Evolutionary conservation across 2,888 invertebrate genomes (phyloP), one percentile per base, ranked within the genome.

Genomic region (Epiblema foenella): DNA sequence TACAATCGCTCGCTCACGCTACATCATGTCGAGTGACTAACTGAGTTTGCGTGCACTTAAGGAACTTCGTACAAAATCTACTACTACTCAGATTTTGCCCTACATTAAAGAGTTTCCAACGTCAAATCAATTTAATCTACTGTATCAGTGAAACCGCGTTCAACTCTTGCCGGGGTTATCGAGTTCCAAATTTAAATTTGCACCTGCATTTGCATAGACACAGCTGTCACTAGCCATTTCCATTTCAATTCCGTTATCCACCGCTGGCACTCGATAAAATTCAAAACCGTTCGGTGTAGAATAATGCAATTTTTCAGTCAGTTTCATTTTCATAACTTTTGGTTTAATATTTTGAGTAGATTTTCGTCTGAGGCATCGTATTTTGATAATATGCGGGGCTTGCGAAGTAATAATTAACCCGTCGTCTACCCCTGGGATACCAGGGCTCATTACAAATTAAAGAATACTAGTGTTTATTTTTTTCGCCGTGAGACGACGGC

Each of bases 171-270:
- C 59, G 51, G 49, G 24, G 46, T 73, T 73, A 70, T 68, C 62
- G 65, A 59, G 73, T 75, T 74, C 71, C 66, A 75, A 75, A 74
- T 76, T 76, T 75, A 73, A 76, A 76, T 74, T 64, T 76, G 72
- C 69, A 74, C 72, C 67, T 75, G 73, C 73, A 75, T 76, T 76
- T 76, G 76, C 76, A 76, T 75, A 74, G 73, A 68, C 76, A 72
- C 76, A 76, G 76, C 74, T 76, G 76, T 73, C 75, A 73, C 73
- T 60, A 24, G 49, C 70, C 69, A 74, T 75, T 76, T 75, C 75
- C 75, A 75, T 76, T 76, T 71, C 69, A 74, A 75, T 75, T 76
- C 72, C 64, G 75, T 74, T 76, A 76, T 76, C 75, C 74, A 33
- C 60, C 62, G 69, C 63, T 58, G 72, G 69, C 74, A 74, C 68